Conservation (phyloP, 2,888 invertebrate species). For the Melitaea athalia region DNA sequence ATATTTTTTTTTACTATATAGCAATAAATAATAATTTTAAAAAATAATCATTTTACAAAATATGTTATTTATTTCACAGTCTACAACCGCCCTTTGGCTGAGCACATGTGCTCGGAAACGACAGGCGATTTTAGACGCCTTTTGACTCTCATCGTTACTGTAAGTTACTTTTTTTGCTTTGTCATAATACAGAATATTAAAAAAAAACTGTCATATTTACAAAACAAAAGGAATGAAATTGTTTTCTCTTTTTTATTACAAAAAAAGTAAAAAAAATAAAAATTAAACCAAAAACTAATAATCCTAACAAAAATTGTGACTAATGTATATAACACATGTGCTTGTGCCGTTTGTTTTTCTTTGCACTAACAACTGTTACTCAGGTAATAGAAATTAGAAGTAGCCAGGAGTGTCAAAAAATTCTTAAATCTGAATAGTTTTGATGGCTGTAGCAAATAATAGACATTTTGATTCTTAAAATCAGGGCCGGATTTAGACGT, state of each 20-base stretch:
- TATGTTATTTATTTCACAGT: slow-evolving; percentile 65
- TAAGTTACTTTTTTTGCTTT: slow-evolving; percentile 54
- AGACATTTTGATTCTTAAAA: no score
- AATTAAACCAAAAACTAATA: neutral
- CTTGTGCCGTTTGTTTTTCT: slow-evolving; percentile 57
- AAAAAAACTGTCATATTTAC: no score
- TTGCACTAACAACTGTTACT: slow-evolving; percentile 47
- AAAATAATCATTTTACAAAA: neutral
- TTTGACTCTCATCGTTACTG: slow-evolving; percentile 87
- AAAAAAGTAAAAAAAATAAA: neutral
- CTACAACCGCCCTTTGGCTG: slow-evolving; percentile 86
- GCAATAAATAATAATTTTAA: no score
- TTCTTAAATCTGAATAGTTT: no score
- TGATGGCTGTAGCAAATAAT: no score
- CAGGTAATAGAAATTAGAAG: neutral
- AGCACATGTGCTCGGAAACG: slow-evolving; percentile 89
- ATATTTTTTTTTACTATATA: no score
- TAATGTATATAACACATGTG: slow-evolving; percentile 36
- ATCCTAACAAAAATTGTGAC: slow-evolving; percentile 17
- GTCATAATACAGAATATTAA: no score
- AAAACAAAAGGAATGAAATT: no score
- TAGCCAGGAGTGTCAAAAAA: neutral
- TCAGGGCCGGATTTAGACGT: no score
- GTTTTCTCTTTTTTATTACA: no score
- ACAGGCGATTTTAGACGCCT: slow-evolving; percentile 90